Conservation (phyloP, 2,797 vertebrate genomes). For the Crypturellus tataupa region DNA sequence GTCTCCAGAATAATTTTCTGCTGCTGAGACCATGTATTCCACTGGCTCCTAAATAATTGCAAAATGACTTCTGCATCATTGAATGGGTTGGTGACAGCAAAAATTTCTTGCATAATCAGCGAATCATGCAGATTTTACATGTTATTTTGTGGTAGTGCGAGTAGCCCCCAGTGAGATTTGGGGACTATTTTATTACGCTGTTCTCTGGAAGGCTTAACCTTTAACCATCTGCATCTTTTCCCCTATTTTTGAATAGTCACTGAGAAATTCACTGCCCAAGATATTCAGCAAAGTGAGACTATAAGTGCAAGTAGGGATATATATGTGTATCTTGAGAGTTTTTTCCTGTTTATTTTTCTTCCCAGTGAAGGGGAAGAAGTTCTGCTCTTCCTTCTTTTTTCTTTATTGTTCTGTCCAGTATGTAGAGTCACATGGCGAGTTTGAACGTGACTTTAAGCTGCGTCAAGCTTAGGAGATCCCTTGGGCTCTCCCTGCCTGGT, state of each 20-base stretch:
- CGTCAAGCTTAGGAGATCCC: accelerated
- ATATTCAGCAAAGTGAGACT: too few species aligned
- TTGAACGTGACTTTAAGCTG: not conserved
- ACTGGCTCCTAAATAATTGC: not conserved
- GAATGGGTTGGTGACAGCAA: not conserved
- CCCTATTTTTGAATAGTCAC: too few species aligned
- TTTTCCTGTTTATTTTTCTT: not conserved
- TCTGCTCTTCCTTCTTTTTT: not conserved
- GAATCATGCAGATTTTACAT: not conserved
- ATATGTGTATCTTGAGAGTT: not conserved
- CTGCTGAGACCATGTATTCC: not conserved
- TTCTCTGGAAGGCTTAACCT: too few species aligned
- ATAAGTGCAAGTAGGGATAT: not conserved
- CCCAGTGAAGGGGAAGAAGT: too few species aligned
- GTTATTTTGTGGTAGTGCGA: not conserved
- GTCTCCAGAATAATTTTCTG: not conserved
- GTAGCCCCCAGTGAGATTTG: not conserved
- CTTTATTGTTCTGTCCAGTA: not conserved
- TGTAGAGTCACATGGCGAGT: not conserved
- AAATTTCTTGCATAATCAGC: not conserved
- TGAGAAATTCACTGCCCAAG: too few species aligned
- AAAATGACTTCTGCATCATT: not conserved
- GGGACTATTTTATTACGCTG: too few species aligned
- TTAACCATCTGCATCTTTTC: too few species aligned
- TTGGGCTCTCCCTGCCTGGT: not conserved